Evolutionary conservation across 2,113 vertebrate species (phyloP).

Genomic region (Haemorhous mexicanus): DNA sequence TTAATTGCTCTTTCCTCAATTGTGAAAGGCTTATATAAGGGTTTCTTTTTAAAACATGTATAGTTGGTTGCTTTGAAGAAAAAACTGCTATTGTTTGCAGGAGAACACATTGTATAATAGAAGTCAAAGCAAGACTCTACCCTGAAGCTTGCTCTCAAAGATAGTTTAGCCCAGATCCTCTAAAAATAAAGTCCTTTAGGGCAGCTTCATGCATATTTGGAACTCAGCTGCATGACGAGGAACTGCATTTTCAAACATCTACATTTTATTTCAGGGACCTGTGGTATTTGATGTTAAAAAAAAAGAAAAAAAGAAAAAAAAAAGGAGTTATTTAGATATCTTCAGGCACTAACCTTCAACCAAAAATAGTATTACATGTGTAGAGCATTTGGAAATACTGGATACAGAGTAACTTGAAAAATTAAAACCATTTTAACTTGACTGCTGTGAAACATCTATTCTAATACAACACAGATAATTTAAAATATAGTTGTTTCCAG

Average conservation of each 20-base stretch:
- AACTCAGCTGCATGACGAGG: background rate
- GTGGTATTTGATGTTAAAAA: background rate
- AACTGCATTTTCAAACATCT: background rate
- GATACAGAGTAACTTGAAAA: background rate
- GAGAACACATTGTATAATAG: background rate
- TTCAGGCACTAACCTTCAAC: background rate
- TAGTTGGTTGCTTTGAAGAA: slow-evolving; percentile 43
- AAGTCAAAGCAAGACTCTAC: background rate
- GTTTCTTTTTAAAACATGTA: slow-evolving; percentile 27
- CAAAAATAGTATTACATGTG: background rate
- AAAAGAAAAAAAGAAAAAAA: background rate
- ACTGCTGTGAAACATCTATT: background rate
- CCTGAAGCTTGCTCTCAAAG: background rate
- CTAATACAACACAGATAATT: background rate
- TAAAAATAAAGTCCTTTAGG: background rate
- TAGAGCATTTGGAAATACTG: background rate
- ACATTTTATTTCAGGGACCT: background rate
- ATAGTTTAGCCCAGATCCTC: background rate
- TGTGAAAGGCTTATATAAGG: slow-evolving; percentile 37
- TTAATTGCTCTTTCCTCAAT: slow-evolving; percentile 36
- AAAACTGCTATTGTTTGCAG: background rate
- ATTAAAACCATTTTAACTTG: background rate
- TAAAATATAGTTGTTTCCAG: slow-evolving; percentile 6
- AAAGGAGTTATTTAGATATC: background rate
- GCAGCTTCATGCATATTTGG: background rate